These are phyloP conservation scores for Plestiodon gilberti DNA, from an alignment of 2,113 vertebrate species.

Conservation along the genomic window DNA sequence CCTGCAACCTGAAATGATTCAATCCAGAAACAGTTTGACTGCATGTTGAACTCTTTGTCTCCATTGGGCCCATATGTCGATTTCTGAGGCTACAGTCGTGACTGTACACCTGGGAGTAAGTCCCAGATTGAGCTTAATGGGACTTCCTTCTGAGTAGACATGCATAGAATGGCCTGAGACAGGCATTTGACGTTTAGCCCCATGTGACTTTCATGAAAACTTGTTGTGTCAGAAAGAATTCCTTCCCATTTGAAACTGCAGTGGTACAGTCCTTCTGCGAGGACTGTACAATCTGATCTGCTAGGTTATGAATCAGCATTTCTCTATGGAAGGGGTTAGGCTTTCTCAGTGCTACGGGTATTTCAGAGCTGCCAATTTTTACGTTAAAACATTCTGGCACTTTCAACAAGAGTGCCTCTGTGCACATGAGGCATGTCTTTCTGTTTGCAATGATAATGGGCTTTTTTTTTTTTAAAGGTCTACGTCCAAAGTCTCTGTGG, in stretches of 20 bases:
- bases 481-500: too few species aligned
- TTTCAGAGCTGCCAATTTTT: neutral
- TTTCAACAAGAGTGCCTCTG: neutral
- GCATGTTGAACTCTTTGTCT: neutral
- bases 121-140: too few species aligned
- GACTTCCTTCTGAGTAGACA: neutral
- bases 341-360: neutral
- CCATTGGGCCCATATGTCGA: neutral
- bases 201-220: neutral
- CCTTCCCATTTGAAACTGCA: neutral
- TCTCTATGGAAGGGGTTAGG: neutral
- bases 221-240: neutral
- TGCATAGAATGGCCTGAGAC: too few species aligned
- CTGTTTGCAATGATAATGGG: neutral
- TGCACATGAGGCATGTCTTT: neutral
- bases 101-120: too few species aligned
- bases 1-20: neutral
- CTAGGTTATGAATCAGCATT: neutral
- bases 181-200: neutral
- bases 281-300: neutral
- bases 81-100: neutral
- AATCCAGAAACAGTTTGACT: neutral
- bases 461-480: neutral
- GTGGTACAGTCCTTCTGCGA: neutral
- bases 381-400: neutral